phyloP scores from a whole-genome alignment of 1,140 invertebrate genomes.

The Meloidogyne floridensis region DNA sequence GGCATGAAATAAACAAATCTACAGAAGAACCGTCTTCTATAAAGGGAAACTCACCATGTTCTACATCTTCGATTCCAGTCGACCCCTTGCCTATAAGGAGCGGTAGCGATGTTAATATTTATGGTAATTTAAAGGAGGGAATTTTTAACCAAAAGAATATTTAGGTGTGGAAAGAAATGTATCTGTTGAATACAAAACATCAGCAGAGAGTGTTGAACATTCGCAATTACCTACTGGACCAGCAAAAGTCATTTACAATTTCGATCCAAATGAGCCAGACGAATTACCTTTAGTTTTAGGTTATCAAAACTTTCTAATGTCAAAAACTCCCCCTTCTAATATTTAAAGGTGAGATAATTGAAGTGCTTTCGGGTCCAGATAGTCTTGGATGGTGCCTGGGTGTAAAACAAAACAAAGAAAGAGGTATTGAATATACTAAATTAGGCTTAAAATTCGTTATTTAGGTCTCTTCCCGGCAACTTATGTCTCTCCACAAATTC shows the following conservation, averaged over 20 bases:
- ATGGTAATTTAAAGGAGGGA: not conserved
- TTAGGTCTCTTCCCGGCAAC: too few species aligned
- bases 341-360: conserved; percentile 57
- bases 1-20: not conserved
- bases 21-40: too few species aligned
- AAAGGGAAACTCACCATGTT: not conserved
- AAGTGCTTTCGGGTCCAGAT: conserved; percentile 61
- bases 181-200: not conserved
- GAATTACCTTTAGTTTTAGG: conserved; percentile 60
- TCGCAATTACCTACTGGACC: conserved; percentile 17
- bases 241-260: conserved; percentile 60
- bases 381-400: conserved; percentile 60
- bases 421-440: not conserved
- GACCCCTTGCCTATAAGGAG: not conserved
- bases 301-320: conserved; percentile 11
- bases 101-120: not conserved
- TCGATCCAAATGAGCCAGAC: conserved; percentile 55
- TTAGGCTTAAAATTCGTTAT: too few species aligned
- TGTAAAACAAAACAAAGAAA: conserved; percentile 40
- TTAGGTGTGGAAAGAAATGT: not conserved
- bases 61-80: not conserved
- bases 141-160: conserved; percentile 2
- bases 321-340: not conserved
- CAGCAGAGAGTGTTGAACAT: not conserved
- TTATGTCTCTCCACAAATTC: too few species aligned